phyloP scores from a whole-genome alignment of 2,113 vertebrate genomes.

The Mustela nigripes region DNA sequence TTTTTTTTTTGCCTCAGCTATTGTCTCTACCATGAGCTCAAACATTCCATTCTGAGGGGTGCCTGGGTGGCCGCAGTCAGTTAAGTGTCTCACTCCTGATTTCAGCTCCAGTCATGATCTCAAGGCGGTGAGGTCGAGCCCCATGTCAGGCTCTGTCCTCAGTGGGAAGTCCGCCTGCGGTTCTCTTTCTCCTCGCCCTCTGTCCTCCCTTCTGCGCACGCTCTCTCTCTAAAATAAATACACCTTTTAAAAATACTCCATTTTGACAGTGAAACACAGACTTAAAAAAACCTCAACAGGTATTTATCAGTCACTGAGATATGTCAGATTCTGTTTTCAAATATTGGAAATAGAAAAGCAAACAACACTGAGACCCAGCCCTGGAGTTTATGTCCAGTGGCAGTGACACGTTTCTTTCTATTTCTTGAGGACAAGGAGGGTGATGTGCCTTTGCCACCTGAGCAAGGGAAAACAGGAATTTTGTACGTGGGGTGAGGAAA shows the following conservation, averaged over 20 bases:
- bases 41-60: not conserved
- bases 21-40: not conserved
- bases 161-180: not conserved
- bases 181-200: not conserved
- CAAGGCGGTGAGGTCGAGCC: not conserved
- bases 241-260: not conserved
- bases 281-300: not conserved
- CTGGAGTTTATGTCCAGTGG: not conserved
- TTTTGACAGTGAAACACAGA: not conserved
- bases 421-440: not conserved
- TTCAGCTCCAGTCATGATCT: not conserved
- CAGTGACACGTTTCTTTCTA: not conserved
- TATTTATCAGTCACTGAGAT: not conserved
- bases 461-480: not conserved
- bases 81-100: not conserved
- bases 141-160: not conserved
- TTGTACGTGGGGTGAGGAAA: not conserved
- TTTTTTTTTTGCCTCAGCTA: not conserved
- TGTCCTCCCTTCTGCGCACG: accelerated
- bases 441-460: not conserved
- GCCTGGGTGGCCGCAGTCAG: accelerated
- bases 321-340: not conserved
- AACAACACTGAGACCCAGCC: not conserved
- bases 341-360: not conserved
- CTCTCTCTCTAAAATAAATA: not conserved